These are phyloP conservation scores for Pseudomugil gertrudae DNA, from an alignment of 2,797 vertebrate genomes.

Conservation along the genomic window DNA sequence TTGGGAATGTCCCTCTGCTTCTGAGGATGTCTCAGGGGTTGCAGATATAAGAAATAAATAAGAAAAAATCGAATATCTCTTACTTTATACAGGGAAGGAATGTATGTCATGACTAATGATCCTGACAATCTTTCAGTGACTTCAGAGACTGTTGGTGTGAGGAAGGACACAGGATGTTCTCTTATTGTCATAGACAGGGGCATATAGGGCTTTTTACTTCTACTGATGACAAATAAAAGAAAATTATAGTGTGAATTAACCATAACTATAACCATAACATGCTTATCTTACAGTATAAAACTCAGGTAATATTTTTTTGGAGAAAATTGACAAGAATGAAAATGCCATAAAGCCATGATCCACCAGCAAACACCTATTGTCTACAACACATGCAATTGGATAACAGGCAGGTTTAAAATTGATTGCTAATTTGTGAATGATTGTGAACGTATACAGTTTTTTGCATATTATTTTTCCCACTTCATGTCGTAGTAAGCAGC, in stretches of 20 bases:
- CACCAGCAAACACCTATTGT: not conserved
- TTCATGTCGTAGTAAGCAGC: conserved; percentile 49
- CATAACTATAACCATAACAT: not conserved
- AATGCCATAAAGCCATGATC: not conserved
- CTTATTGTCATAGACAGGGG: conserved; percentile 10
- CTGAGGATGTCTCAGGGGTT: conserved; percentile 37
- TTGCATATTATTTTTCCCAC: conserved; percentile 47
- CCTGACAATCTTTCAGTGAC: conserved; percentile 26
- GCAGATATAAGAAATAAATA: conserved; percentile 44
- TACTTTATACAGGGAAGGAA: conserved; percentile 12
- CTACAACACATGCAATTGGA: not conserved
- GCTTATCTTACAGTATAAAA: not conserved
- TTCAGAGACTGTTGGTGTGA: conserved; percentile 31
- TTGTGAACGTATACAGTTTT: conserved; percentile 38
- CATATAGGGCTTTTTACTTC: not conserved
- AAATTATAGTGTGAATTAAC: too few species aligned
- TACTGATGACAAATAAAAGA: conserved; percentile 27
- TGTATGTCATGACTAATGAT: conserved; percentile 53
- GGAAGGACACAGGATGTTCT: not conserved
- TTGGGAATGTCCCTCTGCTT: conserved; percentile 31
- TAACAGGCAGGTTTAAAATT: conserved; percentile 26
- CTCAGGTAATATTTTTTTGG: not conserved
- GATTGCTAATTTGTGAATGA: conserved; percentile 39
- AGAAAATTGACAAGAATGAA: not conserved
- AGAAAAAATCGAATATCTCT: conserved; percentile 11